Evolutionary conservation across 2,888 invertebrate genomes (phyloP).

Genomic region (Polydrusus tereticollis): DNA sequence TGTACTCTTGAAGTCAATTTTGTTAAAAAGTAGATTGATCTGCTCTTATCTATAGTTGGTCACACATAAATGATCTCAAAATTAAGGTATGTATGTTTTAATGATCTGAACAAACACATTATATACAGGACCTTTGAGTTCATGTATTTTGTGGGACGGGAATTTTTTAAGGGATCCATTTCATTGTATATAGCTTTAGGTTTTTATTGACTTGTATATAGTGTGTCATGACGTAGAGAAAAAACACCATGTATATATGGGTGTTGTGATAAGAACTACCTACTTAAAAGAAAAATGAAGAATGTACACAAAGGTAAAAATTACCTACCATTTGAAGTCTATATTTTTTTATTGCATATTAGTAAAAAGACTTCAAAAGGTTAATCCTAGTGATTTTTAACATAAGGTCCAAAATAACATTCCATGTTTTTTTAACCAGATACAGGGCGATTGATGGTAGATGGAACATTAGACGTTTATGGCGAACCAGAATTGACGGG

Average conservation of each 20-base stretch:
- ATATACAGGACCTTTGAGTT: constrained; percentile 55
- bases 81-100: constrained; percentile 57
- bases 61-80: constrained; percentile 64
- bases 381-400: constrained; percentile 16
- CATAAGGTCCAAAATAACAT: constrained; percentile 8
- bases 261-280: constrained; percentile 59
- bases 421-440: neutral
- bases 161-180: constrained; percentile 49
- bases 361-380: constrained; percentile 2
- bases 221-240: constrained; percentile 63
- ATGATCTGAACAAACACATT: constrained; percentile 57
- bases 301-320: constrained; percentile 54
- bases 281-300: constrained; percentile 51
- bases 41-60: constrained; percentile 53
- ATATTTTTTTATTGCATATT: neutral
- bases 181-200: constrained; percentile 63
- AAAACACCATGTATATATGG: constrained; percentile 53
- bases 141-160: constrained; percentile 55
- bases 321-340: constrained; percentile 1
- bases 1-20: neutral
- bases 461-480: too few species aligned
- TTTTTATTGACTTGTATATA: constrained; percentile 58
- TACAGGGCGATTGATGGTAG: too few species aligned
- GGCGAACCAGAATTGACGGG: too few species aligned
- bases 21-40: neutral